Percentiles rank a stretch among this genome's conserved stretches.
phyloP scores from a whole-genome alignment of 2,888 invertebrate species.

The Meteorus colon region DNA sequence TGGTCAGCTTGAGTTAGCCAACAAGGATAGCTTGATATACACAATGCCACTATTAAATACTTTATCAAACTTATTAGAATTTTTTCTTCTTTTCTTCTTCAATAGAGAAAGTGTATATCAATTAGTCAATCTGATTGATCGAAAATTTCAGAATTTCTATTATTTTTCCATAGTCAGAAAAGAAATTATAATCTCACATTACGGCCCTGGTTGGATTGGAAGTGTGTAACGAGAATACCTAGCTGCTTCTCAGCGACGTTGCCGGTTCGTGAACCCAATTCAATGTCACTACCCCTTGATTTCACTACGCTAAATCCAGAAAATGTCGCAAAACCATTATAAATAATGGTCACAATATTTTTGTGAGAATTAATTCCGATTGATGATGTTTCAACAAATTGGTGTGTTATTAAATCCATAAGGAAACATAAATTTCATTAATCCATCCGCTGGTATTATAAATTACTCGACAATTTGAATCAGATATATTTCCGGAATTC shows the following conservation, averaged over 20 bases:
- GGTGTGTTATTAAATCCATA: no score
- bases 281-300: conserved; percentile 35
- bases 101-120: neutral
- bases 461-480: neutral
- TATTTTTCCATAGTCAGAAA: neutral
- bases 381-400: no score
- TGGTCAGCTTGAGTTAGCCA: no score
- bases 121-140: no score
- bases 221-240: conserved; percentile 51
- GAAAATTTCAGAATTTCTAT: neutral
- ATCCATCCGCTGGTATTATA: no score
- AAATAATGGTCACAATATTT: neutral
- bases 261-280: conserved; percentile 39
- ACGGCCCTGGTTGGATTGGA: conserved; percentile 38
- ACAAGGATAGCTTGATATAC: neutral
- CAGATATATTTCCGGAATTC: neutral
- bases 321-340: neutral
- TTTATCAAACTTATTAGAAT: neutral
- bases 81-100: neutral
- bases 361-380: neutral
- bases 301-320: neutral
- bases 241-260: conserved; percentile 50
- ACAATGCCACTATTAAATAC: neutral
- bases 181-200: neutral
- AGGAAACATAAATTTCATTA: no score